These are phyloP conservation scores for Atethmia centrago DNA, from an alignment of 2,888 invertebrate genomes.

Conservation along the genomic window DNA sequence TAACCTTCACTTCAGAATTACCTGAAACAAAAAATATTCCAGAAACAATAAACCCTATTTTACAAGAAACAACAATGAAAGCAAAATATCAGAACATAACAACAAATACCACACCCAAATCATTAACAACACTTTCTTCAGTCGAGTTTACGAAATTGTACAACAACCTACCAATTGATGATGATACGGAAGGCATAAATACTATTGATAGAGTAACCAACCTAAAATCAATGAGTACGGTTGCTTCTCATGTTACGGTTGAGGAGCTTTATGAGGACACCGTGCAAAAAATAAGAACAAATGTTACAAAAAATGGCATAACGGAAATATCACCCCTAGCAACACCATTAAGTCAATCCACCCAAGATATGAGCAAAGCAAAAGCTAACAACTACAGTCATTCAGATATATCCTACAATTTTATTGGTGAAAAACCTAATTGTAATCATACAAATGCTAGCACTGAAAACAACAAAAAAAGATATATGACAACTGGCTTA, in stretches of 20 bases:
- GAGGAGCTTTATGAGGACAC: background rate
- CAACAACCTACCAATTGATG: background rate
- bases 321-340: slow-evolving; percentile 1
- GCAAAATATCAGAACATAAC: background rate
- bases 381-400: background rate
- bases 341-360: background rate
- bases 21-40: background rate
- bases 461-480: background rate
- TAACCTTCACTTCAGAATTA: background rate
- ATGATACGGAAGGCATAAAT: background rate
- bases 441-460: background rate
- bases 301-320: background rate
- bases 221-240: background rate
- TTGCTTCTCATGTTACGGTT: background rate
- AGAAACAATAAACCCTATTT: background rate
- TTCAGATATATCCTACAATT: background rate
- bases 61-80: background rate
- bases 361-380: background rate
- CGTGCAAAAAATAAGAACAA: background rate
- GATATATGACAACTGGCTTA: background rate
- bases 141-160: background rate
- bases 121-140: background rate
- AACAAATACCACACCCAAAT: background rate
- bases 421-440: background rate
- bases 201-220: background rate